A percentile compares a stretch with the other conserved stretches of the same genome.
Evolutionary conservation across 23 tunicate species (phyloP).

Genomic region (Halocynthia roretzi): DNA sequence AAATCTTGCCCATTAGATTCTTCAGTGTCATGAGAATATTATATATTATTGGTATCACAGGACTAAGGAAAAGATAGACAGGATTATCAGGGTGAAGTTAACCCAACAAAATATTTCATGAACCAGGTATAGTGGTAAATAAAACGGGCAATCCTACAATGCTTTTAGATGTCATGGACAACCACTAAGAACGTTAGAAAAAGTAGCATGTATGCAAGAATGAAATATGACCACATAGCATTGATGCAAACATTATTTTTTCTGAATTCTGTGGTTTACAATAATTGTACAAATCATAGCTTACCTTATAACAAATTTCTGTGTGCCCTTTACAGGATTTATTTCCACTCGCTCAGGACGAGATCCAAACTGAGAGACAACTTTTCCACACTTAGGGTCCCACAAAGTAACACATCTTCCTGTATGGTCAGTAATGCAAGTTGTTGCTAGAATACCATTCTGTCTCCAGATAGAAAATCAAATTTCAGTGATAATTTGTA

Average conservation of each 20-base stretch:
- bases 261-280: neutral
- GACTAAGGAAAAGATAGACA: no score
- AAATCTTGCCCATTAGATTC: no score
- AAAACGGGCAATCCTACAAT: no score
- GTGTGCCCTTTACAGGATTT: conserved; percentile 68
- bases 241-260: conserved; percentile 1
- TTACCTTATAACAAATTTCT: conserved; percentile 61
- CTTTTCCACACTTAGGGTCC: conserved; percentile 70
- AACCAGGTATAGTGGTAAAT: no score
- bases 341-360: conserved; percentile 66
- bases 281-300: neutral
- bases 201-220: no score
- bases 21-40: no score
- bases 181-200: no score
- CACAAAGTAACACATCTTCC: conserved; percentile 66
- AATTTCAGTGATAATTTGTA: neutral
- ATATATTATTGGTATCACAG: no score
- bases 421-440: conserved; percentile 57
- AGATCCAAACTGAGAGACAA: conserved; percentile 69
- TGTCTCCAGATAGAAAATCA: neutral
- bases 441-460: conserved; percentile 71
- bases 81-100: no score
- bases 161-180: no score
- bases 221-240: neutral
- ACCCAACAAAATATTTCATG: no score